These are phyloP conservation scores for Umimayanthus kanabou DNA, from an alignment of 92 coral and sea anemone genomes.

Conservation along the genomic window DNA sequence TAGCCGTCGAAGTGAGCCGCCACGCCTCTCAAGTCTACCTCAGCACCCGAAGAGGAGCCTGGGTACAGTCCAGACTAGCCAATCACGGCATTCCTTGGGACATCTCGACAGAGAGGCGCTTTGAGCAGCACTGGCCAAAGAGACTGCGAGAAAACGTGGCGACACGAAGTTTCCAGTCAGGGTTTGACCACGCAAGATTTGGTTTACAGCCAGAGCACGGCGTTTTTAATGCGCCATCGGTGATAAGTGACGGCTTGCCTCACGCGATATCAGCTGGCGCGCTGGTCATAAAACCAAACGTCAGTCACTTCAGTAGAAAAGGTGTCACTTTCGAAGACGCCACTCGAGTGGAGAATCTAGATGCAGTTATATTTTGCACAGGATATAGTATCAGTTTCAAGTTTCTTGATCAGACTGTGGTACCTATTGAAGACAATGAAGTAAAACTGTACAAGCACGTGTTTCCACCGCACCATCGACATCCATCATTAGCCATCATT, in stretches of 20 bases:
- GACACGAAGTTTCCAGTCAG: constrained; percentile 52
- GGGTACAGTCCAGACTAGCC: constrained; percentile 80
- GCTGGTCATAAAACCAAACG: constrained; percentile 56
- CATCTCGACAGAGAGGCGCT: constrained; percentile 62
- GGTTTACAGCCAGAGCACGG: constrained; percentile 71
- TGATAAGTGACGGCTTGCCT: constrained; percentile 77
- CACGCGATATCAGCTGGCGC: constrained; percentile 76
- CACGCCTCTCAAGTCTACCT: constrained; percentile 78
- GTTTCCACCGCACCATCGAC: constrained; percentile 38
- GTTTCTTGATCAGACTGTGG: constrained; percentile 55
- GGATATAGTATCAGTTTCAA: constrained; percentile 68
- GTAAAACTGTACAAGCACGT: constrained; percentile 61
- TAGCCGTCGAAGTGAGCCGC: constrained; percentile 79
- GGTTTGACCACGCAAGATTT: constrained; percentile 74
- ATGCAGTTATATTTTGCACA: constrained; percentile 73
- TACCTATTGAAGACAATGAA: constrained; percentile 60
- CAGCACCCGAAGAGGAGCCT: constrained; percentile 88
- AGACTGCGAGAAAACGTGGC: constrained; percentile 52
- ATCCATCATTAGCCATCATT: constrained; percentile 45
- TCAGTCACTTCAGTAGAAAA: constrained; percentile 53
- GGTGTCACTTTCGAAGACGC: constrained; percentile 75
- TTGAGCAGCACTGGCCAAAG: constrained; percentile 54
- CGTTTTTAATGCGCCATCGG: constrained; percentile 62
- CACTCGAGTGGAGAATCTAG: constrained; percentile 54
- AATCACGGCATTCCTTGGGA: constrained; percentile 82